Evolutionary conservation across 1,140 invertebrate species (phyloP).

Genomic region (Bombus pyrosoma): DNA sequence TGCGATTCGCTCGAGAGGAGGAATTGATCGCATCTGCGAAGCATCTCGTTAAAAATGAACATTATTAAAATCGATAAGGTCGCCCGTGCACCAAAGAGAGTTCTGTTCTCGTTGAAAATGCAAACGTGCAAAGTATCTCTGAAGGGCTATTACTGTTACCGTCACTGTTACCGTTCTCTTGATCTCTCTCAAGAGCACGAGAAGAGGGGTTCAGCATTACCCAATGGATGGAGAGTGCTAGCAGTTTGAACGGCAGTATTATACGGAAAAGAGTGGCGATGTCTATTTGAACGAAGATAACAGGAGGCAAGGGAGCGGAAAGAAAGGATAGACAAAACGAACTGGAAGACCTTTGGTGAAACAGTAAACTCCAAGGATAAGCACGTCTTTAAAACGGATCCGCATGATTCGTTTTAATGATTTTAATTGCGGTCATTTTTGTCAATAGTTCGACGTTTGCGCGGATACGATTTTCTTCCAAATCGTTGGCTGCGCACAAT

Average conservation of each 20-base stretch:
- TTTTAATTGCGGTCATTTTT: slow-evolving; percentile 9
- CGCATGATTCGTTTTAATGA: not conserved
- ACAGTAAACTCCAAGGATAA: slow-evolving; percentile 3
- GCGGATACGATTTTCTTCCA: not conserved
- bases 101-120: slow-evolving; percentile 47
- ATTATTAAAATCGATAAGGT: slow-evolving; percentile 53
- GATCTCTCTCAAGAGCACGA: slow-evolving; percentile 55
- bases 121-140: slow-evolving; percentile 57
- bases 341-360: slow-evolving; percentile 10
- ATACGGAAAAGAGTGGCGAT: slow-evolving; percentile 60
- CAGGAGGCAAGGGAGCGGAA: not conserved
- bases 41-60: slow-evolving; percentile 11
- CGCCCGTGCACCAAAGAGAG: not conserved
- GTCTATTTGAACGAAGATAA: slow-evolving; percentile 63
- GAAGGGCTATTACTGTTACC: slow-evolving; percentile 62
- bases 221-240: slow-evolving; percentile 53
- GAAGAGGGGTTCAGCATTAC: slow-evolving; percentile 44
- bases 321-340: slow-evolving; percentile 36
- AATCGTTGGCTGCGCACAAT: not conserved
- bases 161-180: slow-evolving; percentile 58
- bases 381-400: not conserved
- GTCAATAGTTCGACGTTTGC: not conserved
- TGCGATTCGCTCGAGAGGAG: not conserved
- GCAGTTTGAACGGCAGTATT: slow-evolving; percentile 61
- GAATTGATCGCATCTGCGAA: not conserved